Evolutionary conservation across 1,140 invertebrate genomes (phyloP).

Genomic region (Drosophila lacteicornis): DNA sequence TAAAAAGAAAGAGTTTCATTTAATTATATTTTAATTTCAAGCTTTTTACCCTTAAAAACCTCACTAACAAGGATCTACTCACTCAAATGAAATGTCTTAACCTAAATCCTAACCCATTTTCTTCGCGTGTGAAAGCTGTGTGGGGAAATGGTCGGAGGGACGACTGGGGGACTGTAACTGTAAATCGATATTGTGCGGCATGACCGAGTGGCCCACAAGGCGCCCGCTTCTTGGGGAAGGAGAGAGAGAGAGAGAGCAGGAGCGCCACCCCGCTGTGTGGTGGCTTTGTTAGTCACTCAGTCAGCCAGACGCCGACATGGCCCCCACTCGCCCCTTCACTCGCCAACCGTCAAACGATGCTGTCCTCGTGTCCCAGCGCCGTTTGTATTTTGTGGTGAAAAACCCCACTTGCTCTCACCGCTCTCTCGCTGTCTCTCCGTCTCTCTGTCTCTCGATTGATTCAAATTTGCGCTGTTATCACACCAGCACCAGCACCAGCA

Average conservation of each 20-base stretch:
- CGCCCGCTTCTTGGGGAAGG: constrained; percentile 17
- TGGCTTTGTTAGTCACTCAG: constrained; percentile 62
- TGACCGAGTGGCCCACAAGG: constrained; percentile 81
- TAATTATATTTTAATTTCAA: too few species aligned
- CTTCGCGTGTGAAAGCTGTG: constrained; percentile 34
- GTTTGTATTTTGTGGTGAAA: constrained; percentile 73
- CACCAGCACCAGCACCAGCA: constrained; percentile 51
- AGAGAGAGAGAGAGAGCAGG: background rate
- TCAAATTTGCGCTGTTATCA: constrained; percentile 74
- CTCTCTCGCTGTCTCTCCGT: constrained; percentile 8
- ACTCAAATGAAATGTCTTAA: background rate
- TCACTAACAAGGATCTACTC: background rate
- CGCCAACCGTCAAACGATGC: constrained; percentile 22
- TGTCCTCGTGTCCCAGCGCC: constrained; percentile 35
- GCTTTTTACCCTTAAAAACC: background rate
- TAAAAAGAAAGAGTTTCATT: too few species aligned
- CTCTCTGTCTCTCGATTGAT: constrained; percentile 35
- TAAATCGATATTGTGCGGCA: constrained; percentile 82
- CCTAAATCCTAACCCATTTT: background rate
- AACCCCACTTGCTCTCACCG: constrained; percentile 58
- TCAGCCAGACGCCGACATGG: constrained; percentile 62
- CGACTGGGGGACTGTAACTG: constrained; percentile 24
- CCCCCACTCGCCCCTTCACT: background rate
- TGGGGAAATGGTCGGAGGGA: background rate
- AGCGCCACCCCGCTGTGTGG: constrained; percentile 50